Conservation (phyloP, 2,797 vertebrate genomes). For the Melanotaenia parkinsoni region DNA sequence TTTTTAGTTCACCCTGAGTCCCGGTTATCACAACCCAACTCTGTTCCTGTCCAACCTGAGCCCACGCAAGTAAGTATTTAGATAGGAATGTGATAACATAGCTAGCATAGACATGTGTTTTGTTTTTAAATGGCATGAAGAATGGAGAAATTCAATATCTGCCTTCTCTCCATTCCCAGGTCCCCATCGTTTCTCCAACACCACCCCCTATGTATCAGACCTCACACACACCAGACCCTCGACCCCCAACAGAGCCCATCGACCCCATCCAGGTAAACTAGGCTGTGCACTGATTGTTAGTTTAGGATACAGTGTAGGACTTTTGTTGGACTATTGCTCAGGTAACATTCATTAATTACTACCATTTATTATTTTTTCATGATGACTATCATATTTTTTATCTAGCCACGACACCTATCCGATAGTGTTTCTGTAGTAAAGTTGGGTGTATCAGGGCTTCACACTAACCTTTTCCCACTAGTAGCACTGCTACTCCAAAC, state of each 20-base stretch:
- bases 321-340: too few relatives aligned
- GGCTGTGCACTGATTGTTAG: background rate
- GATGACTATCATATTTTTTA: too few relatives aligned
- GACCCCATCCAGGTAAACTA: constrained; percentile 91
- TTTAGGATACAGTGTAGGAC: background rate
- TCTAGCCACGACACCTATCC: too few relatives aligned
- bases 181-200: constrained; percentile 91
- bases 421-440: too few relatives aligned
- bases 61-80: constrained; percentile 88
- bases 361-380: background rate
- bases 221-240: constrained; percentile 89
- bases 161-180: constrained; percentile 69
- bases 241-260: constrained; percentile 89
- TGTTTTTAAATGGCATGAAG: background rate
- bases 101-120: background rate
- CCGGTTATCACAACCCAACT: constrained; percentile 88
- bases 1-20: constrained; percentile 90
- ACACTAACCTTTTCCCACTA: too few relatives aligned
- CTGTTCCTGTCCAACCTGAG: constrained; percentile 92
- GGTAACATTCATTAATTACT: too few relatives aligned
- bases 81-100: background rate
- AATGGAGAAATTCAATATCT: background rate
- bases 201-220: constrained; percentile 92
- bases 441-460: too few relatives aligned
- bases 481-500: too few relatives aligned